Base-by-base conservation (phyloP, 2,797 vertebrate species). In the Spinus pinus region DNA sequence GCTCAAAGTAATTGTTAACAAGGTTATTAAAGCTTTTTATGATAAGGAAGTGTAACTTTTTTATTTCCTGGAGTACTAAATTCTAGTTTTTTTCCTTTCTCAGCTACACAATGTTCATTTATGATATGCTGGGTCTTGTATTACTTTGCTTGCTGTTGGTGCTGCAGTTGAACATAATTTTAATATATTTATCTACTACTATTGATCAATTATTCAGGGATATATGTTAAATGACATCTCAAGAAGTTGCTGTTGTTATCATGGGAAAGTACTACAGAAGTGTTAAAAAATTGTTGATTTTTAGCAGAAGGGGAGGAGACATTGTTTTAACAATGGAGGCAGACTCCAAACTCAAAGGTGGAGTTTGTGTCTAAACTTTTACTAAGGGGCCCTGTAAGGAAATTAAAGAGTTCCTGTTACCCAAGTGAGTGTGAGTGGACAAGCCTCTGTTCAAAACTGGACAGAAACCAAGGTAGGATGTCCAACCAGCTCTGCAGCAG, bases 161-260 rank as follows among this genome's bases (percentile, higher is more conserved):
- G 67, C 47, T 50, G 56, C 69, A 82, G 64, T 88, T 72, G 85
- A 79, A 75, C 17, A 56, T n/a, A 80, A 92, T 72, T 83, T 80
- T 85, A 58, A 28, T 92, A 90, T 93, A 90, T 94, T 92, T 96
- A 90, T 88, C 86, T 61, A 39, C 42, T 67, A 91, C 50, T 60
- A 65, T 64, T 39, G 65, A 93, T 66, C 72, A 93, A 80, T 25
- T 12, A 31, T 47, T 83, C 28, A 53, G 56, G 25, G 28, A 86
- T 14, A 78, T 28, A 70, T 30, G 49, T 56, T 39, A 53, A n/a
- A 56, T 65, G 5, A 9, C 12, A 10, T 53, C 30, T 57, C 57
- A 27, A 15, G 8, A 56, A 61, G 66, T 2, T 61, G 25, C 69
- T 78, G 24, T 27, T 86, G 9, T 20, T 67, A 53, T 9, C 5